Base-by-base conservation (phyloP, 1,140 invertebrate genomes). In the Calliopsis andreniformis region DNA sequence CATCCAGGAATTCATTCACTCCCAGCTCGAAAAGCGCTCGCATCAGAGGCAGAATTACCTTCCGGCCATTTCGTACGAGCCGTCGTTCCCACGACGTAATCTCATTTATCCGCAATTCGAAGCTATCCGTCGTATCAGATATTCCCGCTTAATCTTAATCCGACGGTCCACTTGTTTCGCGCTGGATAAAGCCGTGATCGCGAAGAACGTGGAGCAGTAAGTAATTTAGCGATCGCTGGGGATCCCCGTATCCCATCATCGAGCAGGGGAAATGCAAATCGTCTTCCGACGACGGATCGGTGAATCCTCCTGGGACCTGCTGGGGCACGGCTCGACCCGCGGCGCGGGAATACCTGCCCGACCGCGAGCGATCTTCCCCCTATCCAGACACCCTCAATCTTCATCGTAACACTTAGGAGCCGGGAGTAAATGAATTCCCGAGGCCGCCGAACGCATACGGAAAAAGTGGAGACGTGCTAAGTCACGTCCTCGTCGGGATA, bases 181-280 rank as follows among this genome's bases (percentile, higher is more conserved):
- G 42, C 1, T n/a, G 35, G 49, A 67, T 59, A 25, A 43, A 39
- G 2, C 18, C 20, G 63, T 43, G 53, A 53, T 55, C 45, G 62
- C 32, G 66, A 43, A 43, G 81, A 73, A 84, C 83, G 83, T 84
- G 82, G 61, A 56, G 30, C 56, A 69, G 83, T 84, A 84, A 84
- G 82, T 84, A 84, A 84, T 84, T 84, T 80, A 84, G 79, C 73
- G 83, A 84, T 84, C 69, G 69, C 55, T 68, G 63, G 75, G 78
- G 73, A 78, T 82, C 68, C 58, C 25, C 56, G 63, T 66, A 35
- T 63, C 56, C 62, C 73, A 82, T 72, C 47, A 28, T 66, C 64
- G 69, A 43, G 16, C 69, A n/a, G 42, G 73, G 71, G 55, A 84
- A 84, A 84, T 84, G 83, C 83, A 84, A 84, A 84, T 84, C 68